Base-by-base conservation (phyloP, 2,888 invertebrate species). In the Drosophila rubida region DNA sequence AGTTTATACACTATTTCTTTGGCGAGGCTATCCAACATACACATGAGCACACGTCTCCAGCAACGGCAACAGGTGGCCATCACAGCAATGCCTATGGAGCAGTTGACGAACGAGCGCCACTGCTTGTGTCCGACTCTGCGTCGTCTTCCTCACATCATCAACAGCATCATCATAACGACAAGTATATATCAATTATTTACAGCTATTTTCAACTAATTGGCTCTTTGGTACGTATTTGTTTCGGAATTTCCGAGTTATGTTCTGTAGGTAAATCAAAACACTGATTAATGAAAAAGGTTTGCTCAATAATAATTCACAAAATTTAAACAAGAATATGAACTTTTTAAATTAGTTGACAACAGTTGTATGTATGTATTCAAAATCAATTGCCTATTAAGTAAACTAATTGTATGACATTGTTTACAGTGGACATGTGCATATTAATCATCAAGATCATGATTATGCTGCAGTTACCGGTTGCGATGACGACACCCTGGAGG, bases 1-100 rank as follows among this genome's bases (percentile, higher is more conserved):
- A 96, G 87, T 89, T 95, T 2, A 94, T 95, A 3, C 95, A 96
- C 90, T 93, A 94, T 69, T 94, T 94, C 66, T 95, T 94, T 78
- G 94, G 94, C 9, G 92, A 92, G 77, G 89, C 89, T 19, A 87
- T 89, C 42, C 90, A 90, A 50, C 90, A 90, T 50, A 76, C 78
- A 1, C 88, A 90, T 42, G 37, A 44, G n/a, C 16, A 44, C 5
- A 2, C 50, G n/a, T n/a, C n/a, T 46, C 25, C 62, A 58, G 42
- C 63, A 55, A 41, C 62, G 55, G 42, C 63, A 55, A 42, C 51
- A 61, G 39, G 37, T 51, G 51, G n/a, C 32, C 32, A 42, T 32
- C 54, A 44, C 22, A 54, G 22, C 48, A 69, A 70, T 50, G 80
- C 65, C 30, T 90, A 91, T 63, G 90, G 90, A 5, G 57, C 90